Percentiles rank a stretch among this genome's conserved stretches.
Evolutionary conservation across 2,888 invertebrate species (phyloP).

Genomic region (Pachydiplax longipennis): DNA sequence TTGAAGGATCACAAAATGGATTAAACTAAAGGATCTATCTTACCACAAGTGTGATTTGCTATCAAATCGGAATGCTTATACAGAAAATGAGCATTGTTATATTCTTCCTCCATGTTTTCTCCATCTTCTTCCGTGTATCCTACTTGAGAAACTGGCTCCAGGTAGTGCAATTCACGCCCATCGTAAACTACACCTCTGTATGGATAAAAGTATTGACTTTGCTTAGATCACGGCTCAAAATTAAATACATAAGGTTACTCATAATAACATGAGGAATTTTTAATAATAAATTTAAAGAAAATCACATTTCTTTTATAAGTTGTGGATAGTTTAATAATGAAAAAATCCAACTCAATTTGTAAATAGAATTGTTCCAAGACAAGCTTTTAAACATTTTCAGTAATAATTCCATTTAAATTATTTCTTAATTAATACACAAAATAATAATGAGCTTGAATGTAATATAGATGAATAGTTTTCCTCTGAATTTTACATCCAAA

Average conservation of each 20-base stretch:
- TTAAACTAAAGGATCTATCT: constrained; percentile 50
- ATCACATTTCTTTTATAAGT: too few relatives aligned
- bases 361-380: too few relatives aligned
- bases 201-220: constrained; percentile 50
- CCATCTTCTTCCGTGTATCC: constrained; percentile 48
- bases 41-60: constrained; percentile 68
- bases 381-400: too few relatives aligned
- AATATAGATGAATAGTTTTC: too few relatives aligned
- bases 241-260: too few relatives aligned
- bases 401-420: neutral
- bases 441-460: neutral
- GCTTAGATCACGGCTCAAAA: too few relatives aligned
- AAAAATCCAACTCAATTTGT: too few relatives aligned
- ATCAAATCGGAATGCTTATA: constrained; percentile 73
- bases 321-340: too few relatives aligned
- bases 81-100: constrained; percentile 67
- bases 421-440: neutral
- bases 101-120: constrained; percentile 57
- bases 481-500: neutral
- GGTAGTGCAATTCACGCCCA: constrained; percentile 77
- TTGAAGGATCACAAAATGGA: neutral
- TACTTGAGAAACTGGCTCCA: constrained; percentile 62
- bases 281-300: too few relatives aligned
- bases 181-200: constrained; percentile 81
- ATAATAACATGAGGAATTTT: too few relatives aligned